phyloP scores from a whole-genome alignment of 2,888 invertebrate species.

The Adela reaumurella region DNA sequence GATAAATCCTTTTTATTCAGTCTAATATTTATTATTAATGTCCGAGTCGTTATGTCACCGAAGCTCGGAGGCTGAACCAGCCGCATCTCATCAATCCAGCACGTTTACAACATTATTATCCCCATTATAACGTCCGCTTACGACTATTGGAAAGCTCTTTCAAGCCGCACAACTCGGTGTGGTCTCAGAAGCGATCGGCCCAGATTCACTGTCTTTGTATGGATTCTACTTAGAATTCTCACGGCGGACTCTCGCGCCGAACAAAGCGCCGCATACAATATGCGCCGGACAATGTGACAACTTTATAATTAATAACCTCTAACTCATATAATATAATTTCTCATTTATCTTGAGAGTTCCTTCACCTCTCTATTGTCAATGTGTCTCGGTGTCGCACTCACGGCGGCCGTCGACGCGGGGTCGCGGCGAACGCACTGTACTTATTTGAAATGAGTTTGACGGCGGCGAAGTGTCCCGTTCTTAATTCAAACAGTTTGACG shows the following conservation, averaged over 20 bases:
- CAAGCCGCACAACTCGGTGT: not conserved
- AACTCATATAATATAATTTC: conserved; percentile 53
- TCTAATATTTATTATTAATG: too few relatives aligned
- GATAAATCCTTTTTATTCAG: too few relatives aligned
- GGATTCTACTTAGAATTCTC: conserved; percentile 35
- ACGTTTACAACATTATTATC: not conserved
- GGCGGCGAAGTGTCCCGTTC: conserved; percentile 34
- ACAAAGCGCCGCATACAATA: conserved; percentile 40
- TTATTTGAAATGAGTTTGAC: too few relatives aligned
- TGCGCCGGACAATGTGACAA: conserved; percentile 48
- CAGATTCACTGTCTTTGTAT: conserved; percentile 32
- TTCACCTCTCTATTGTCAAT: conserved; percentile 48
- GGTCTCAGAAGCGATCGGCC: conserved; percentile 30
- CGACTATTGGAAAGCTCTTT: not conserved
- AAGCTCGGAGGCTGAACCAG: too few relatives aligned
- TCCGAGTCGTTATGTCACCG: too few relatives aligned
- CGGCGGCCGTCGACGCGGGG: not conserved
- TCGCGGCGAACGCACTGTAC: too few relatives aligned
- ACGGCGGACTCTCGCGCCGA: conserved; percentile 24
- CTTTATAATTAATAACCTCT: conserved; percentile 54
- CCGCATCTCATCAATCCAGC: not conserved
- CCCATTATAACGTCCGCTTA: not conserved
- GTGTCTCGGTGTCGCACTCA: too few relatives aligned
- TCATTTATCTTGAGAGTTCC: conserved; percentile 49
- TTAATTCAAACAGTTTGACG: conserved; percentile 35